Evolutionary conservation across 2,113 vertebrate genomes (phyloP).

Genomic region (Lycaon pictus): DNA sequence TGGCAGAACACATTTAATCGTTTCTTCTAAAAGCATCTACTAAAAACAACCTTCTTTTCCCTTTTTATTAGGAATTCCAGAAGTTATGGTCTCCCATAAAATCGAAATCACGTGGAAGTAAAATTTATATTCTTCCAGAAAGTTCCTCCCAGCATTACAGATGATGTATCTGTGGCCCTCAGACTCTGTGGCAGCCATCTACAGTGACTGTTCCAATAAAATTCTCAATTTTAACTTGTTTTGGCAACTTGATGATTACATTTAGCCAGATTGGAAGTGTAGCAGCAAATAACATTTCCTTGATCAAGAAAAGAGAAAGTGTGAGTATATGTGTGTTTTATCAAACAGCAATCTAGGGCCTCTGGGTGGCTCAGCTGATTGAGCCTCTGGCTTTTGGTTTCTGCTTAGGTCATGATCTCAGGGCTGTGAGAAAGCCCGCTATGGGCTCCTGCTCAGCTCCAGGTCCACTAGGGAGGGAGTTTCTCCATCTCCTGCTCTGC

Average conservation of each 20-base stretch:
- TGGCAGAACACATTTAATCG: constrained; percentile 4
- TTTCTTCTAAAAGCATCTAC: constrained; percentile 65
- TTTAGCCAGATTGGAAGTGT: neutral
- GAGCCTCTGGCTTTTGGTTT: neutral
- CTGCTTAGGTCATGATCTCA: neutral
- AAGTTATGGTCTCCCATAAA: constrained; percentile 63
- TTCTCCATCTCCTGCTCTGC: neutral
- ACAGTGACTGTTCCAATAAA: neutral
- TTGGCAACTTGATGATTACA: neutral
- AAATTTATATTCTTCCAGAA: constrained; percentile 60
- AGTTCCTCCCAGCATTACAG: constrained; percentile 31
- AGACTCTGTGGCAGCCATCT: neutral
- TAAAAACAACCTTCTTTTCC: constrained; percentile 49
- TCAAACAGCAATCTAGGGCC: neutral
- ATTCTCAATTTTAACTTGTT: neutral
- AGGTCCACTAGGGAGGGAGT: neutral
- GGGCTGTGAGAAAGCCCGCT: neutral
- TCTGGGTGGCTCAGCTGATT: neutral
- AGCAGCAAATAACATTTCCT: neutral
- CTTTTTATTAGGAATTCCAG: constrained; percentile 68
- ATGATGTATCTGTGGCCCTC: neutral
- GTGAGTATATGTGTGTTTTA: neutral
- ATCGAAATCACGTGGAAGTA: constrained; percentile 45
- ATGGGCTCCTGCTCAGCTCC: neutral
- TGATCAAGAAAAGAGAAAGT: neutral